Evolutionary conservation across 2,113 vertebrate genomes (phyloP).

Genomic region (Aptenodytes patagonicus): DNA sequence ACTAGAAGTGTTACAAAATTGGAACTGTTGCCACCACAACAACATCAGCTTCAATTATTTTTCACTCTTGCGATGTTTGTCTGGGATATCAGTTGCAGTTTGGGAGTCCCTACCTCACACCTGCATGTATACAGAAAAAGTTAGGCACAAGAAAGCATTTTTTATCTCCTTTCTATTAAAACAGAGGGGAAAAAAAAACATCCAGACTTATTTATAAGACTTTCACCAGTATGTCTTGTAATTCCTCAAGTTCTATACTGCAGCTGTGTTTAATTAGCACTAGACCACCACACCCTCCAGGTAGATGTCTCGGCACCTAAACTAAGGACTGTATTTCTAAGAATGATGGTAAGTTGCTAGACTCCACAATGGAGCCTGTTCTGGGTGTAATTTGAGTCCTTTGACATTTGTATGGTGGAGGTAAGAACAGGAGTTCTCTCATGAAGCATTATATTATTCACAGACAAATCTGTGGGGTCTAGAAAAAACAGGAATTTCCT

Average conservation of each 20-base stretch:
- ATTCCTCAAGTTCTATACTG: neutral
- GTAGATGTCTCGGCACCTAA: neutral
- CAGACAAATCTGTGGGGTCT: neutral
- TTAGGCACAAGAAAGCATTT: neutral
- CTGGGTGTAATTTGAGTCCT: neutral
- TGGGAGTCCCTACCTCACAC: neutral
- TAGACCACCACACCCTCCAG: neutral
- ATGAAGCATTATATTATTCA: neutral
- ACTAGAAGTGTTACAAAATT: neutral
- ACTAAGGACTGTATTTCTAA: neutral
- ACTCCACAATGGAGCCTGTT: neutral
- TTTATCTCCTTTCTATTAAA: neutral
- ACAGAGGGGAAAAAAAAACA: neutral
- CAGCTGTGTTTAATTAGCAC: conserved; percentile 14
- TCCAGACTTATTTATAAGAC: neutral
- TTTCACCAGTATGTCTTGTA: neutral
- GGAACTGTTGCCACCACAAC: neutral
- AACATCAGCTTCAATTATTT: neutral
- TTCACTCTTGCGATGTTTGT: neutral
- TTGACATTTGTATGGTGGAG: neutral
- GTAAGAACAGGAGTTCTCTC: neutral
- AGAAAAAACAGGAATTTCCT: conserved; percentile 12
- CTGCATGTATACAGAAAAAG: neutral
- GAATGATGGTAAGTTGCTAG: neutral
- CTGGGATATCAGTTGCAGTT: neutral